These are phyloP conservation scores for Potorous gilbertii DNA, from an alignment of 2,797 vertebrate species.

Conservation along the genomic window DNA sequence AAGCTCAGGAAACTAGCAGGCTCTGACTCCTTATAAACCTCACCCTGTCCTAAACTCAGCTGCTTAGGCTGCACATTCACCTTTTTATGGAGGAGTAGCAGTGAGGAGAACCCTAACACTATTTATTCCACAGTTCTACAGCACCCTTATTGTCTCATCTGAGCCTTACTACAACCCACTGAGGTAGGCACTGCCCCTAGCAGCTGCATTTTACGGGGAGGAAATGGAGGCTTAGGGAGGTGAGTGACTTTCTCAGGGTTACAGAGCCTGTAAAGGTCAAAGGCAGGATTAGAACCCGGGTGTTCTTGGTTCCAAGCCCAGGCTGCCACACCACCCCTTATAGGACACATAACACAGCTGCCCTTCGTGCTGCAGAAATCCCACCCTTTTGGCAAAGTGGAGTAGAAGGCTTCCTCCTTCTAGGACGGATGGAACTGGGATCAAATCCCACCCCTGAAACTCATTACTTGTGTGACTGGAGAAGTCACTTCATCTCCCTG, in stretches of 20 bases:
- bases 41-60: not conserved
- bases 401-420: not conserved
- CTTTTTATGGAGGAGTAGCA: not conserved
- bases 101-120: not conserved
- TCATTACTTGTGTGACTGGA: not conserved
- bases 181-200: not conserved
- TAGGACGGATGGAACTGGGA: not conserved
- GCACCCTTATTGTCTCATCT: not conserved
- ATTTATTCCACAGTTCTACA: not conserved
- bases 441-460: not conserved
- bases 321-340: not conserved
- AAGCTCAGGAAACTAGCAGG: not conserved
- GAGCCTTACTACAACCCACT: not conserved
- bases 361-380: accelerated
- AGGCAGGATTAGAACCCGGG: not conserved
- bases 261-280: not conserved
- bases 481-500: not conserved
- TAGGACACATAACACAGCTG: not conserved
- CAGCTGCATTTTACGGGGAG: not conserved
- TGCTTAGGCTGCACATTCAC: no score
- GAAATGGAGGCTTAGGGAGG: not conserved
- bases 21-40: not conserved
- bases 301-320: not conserved
- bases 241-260: not conserved
- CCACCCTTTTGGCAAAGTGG: not conserved